Evolutionary conservation across 2,113 vertebrate species (phyloP).

Genomic region (Thamnophis sirtalis): DNA sequence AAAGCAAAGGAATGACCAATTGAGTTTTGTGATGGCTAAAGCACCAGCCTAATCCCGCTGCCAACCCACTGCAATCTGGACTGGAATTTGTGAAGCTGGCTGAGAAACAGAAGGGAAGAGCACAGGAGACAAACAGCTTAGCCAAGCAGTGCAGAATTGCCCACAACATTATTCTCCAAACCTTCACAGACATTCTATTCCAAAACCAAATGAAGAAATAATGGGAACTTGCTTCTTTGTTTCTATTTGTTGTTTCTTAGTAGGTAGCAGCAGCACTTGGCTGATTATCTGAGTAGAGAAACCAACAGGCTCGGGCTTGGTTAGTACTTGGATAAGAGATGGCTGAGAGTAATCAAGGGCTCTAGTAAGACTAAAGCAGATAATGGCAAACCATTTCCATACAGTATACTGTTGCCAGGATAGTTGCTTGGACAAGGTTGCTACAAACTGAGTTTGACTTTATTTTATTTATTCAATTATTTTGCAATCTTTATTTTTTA

Average conservation of each 20-base stretch:
- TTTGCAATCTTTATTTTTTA: background rate
- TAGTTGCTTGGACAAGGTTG: background rate
- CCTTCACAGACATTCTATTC: background rate
- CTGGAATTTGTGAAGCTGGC: background rate
- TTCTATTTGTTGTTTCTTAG: background rate
- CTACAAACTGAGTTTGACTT: background rate
- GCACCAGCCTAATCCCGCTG: background rate
- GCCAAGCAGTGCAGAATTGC: background rate
- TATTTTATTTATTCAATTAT: background rate
- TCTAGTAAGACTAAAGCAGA: background rate
- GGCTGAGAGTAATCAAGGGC: background rate
- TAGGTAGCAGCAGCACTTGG: background rate
- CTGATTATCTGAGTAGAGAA: background rate
- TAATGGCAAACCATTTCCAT: background rate
- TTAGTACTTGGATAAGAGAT: background rate
- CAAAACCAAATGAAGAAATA: background rate
- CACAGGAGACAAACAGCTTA: background rate
- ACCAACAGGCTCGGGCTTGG: background rate
- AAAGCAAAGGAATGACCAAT: background rate
- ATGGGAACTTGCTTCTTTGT: background rate
- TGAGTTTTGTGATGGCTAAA: background rate
- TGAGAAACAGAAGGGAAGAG: background rate
- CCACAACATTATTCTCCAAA: background rate
- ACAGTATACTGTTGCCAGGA: background rate
- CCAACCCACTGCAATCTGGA: background rate